phyloP scores from a whole-genome alignment of 2,113 vertebrate species.

The Podilymbus podiceps region DNA sequence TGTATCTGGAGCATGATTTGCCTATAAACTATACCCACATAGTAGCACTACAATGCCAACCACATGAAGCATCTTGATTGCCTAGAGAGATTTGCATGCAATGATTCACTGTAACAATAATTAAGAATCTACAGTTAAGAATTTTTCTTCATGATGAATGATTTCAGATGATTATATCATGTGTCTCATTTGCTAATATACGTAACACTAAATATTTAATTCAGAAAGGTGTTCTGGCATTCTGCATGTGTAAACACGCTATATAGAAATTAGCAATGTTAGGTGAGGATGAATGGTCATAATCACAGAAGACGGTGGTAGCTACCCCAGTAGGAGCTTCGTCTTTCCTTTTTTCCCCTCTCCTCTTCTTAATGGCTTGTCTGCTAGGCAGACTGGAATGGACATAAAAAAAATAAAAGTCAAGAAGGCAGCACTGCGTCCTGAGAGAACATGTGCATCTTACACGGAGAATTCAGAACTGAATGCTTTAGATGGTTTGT shows the following conservation, averaged over 20 bases:
- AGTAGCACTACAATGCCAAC: not conserved
- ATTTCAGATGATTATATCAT: not conserved
- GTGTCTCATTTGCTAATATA: not conserved
- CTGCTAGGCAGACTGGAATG: not conserved
- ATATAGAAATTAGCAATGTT: not conserved
- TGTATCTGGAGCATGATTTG: not conserved
- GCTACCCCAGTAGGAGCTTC: not conserved
- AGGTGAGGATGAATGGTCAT: not conserved
- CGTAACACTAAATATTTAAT: not conserved
- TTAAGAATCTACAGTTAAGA: slow-evolving; percentile 41
- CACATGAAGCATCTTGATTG: slow-evolving; percentile 20
- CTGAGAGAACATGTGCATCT: not conserved
- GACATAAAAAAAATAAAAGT: not conserved
- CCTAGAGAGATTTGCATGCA: not conserved
- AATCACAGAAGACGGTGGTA: not conserved
- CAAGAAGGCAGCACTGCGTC: not conserved
- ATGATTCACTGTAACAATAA: not conserved
- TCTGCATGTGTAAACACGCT: not conserved
- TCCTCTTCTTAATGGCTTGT: not conserved
- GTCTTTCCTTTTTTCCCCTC: not conserved
- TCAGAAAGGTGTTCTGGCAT: slow-evolving; percentile 1
- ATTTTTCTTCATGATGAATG: slow-evolving; percentile 13
- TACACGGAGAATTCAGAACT: not conserved
- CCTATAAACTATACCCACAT: not conserved
- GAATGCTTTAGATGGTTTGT: not conserved